Evolutionary conservation across 1,140 invertebrate species (phyloP).

Genomic region (Muscidifurax raptorellus): DNA sequence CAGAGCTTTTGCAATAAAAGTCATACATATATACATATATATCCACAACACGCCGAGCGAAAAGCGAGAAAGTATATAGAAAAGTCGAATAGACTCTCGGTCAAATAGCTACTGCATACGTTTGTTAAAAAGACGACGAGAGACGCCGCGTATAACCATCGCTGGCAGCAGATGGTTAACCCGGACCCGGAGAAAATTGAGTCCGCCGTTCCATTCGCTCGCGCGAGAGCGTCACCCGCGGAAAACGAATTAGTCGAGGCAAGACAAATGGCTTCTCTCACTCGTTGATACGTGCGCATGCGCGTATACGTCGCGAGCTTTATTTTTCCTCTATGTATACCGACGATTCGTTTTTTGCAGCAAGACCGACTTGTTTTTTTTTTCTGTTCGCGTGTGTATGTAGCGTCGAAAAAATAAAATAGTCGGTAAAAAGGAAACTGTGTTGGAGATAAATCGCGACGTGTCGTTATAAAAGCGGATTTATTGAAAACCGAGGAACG

Average conservation of each 20-base stretch:
- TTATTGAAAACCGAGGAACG: slow-evolving; percentile 48
- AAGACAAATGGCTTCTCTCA: slow-evolving; percentile 39
- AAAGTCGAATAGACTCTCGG: slow-evolving; percentile 16
- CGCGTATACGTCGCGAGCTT: background rate
- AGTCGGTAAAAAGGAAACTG: slow-evolving; percentile 16
- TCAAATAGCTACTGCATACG: no score
- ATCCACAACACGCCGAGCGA: background rate
- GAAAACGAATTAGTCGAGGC: slow-evolving; percentile 44
- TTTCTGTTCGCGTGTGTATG: background rate
- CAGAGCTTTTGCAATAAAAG: no score
- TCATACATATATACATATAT: no score
- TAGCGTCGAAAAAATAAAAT: slow-evolving; percentile 21
- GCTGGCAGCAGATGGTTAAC: slow-evolving; percentile 41
- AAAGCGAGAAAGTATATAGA: background rate
- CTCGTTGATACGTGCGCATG: background rate
- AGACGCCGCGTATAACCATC: background rate
- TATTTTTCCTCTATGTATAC: no score
- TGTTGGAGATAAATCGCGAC: slow-evolving; percentile 45
- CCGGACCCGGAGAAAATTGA: slow-evolving; percentile 33
- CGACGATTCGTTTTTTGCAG: background rate
- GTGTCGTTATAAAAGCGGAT: slow-evolving; percentile 51
- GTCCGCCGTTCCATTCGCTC: slow-evolving; percentile 21
- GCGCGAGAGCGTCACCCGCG: background rate
- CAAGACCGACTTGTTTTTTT: slow-evolving; percentile 7
- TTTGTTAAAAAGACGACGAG: background rate